Evolutionary conservation across 2,797 vertebrate genomes (phyloP), one percentile per base, ranked within the genome.

Genomic region (Danio choprae): DNA sequence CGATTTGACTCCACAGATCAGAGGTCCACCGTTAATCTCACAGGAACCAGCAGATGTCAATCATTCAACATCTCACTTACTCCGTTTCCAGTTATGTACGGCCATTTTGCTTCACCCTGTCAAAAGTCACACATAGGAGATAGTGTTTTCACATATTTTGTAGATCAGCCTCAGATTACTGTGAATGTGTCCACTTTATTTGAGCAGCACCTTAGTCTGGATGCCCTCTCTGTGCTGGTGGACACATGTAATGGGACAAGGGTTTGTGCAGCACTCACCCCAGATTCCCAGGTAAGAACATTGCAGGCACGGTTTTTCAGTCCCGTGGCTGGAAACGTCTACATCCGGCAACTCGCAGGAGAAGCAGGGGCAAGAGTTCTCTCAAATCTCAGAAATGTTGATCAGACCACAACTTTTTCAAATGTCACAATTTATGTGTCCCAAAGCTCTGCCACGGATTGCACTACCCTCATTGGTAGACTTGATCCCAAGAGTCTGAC

Each of bases 41-140:
- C 87, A 5, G 93, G 91, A 0, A 58, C 70, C 1, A 87, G 88
- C 64, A 80, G 76, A 36, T 95, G 94, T 44, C 22, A 0, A 8
- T 7, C 56, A 0, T 29, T 93, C 18, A 90, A 86, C 41, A n/a
- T 95, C 53, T 91, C 89, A 48, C 71, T 96, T n/a, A 92, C 86
- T 0, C 53, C 83, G 51, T 96, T 94, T 72, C 95, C 95, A 0
- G 91, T 95, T 53, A 93, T 90, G 91, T 93, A 91, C 0, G 93
- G 94, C 41, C 91, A 92, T 56, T 91, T 87, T 55, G 70, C 43
- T 41, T 82, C 90, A 10, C 93, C 94, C 12, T 96, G 95, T 78
- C 85, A 86, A 29, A 86, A 89, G 58, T 81, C 62, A 6, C 87
- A 91, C 43, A 87, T 95, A 0, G 95, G 95, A 64, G 20, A 82